A percentile compares a stretch with the other conserved stretches of the same genome.
Conservation (phyloP, 2,888 invertebrate species). For the Polyploca ridens region DNA sequence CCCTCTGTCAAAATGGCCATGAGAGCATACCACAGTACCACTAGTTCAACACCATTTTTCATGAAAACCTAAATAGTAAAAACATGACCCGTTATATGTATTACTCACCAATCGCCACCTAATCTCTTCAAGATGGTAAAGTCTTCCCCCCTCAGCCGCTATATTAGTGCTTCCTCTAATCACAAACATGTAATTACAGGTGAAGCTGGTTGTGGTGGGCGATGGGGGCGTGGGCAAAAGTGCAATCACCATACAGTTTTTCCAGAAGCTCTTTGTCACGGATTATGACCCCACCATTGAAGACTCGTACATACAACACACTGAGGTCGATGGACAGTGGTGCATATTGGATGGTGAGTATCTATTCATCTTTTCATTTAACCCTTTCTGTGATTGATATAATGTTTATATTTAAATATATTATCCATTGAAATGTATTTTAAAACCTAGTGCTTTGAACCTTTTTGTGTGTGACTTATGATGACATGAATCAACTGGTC, state of each 20-base stretch:
- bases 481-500: too few relatives aligned
- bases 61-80: neutral
- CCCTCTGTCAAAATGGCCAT: too few relatives aligned
- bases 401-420: too few relatives aligned
- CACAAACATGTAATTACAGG: conserved; percentile 58
- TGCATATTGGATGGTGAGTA: conserved; percentile 93
- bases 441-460: too few relatives aligned
- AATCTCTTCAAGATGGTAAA: neutral
- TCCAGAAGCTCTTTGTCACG: conserved; percentile 96
- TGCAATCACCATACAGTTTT: conserved; percentile 98
- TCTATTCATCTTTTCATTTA: too few relatives aligned
- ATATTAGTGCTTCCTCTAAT: neutral
- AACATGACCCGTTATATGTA: too few relatives aligned
- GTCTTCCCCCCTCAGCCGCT: neutral
- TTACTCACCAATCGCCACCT: neutral
- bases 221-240: conserved; percentile 98
- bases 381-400: too few relatives aligned
- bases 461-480: too few relatives aligned
- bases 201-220: conserved; percentile 96
- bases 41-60: too few relatives aligned
- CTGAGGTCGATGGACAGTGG: conserved; percentile 96
- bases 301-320: conserved; percentile 97
- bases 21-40: too few relatives aligned
- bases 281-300: conserved; percentile 98
- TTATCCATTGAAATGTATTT: too few relatives aligned